phyloP scores from a whole-genome alignment of 2,888 invertebrate species.

The Stenodema calcarata region DNA sequence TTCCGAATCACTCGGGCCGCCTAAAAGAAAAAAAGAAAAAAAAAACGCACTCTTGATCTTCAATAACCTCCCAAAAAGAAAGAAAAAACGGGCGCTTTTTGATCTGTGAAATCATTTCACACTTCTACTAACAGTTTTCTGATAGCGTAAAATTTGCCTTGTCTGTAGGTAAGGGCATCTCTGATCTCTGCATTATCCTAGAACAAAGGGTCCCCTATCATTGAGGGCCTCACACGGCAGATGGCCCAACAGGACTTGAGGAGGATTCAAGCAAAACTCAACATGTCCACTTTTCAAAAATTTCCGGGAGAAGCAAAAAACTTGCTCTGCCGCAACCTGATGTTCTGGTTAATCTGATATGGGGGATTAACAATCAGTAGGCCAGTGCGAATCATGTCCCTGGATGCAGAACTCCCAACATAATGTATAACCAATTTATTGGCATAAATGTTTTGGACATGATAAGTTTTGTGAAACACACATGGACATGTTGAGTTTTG shows the following conservation, averaged over 20 bases:
- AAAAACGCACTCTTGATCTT: background rate
- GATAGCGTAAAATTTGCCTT: conserved; percentile 3
- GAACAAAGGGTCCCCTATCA: background rate
- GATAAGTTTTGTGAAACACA: no score
- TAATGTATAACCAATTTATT: no score
- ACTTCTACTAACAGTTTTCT: background rate
- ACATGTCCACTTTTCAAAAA: no score
- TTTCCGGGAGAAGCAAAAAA: no score
- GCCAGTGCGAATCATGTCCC: no score
- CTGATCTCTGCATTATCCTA: background rate
- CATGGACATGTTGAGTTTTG: no score
- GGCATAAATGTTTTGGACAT: no score
- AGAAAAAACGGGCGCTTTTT: background rate
- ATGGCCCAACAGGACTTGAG: background rate
- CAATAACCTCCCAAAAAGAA: background rate
- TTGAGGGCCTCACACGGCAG: background rate
- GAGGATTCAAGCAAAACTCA: no score
- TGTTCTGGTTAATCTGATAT: no score
- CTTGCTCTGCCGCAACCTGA: no score
- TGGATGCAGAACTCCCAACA: no score
- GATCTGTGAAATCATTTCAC: conserved; percentile 3
- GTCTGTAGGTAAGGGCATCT: background rate
- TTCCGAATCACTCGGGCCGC: background rate
- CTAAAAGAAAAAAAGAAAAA: background rate
- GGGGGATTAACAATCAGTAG: no score